Conservation (phyloP, 2,888 invertebrate genomes). For the Keiferia lycopersicella region DNA sequence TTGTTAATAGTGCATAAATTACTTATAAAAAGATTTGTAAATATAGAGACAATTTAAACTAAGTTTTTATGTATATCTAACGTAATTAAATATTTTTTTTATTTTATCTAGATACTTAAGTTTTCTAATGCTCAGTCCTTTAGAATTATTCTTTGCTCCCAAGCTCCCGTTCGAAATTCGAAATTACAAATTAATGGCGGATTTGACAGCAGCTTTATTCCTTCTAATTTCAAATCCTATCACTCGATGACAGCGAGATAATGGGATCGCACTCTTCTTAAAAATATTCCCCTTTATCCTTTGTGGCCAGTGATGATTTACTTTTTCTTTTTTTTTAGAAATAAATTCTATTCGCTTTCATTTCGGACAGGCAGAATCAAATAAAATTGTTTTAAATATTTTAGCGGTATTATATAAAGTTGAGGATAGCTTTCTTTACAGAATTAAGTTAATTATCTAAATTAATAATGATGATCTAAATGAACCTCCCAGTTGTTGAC, state of each 20-base stretch:
- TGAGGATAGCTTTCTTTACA: no score
- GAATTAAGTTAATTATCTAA: no score
- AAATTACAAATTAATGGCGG: conserved; percentile 76
- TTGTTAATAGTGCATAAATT: no score
- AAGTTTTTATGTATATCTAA: no score
- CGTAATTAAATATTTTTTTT: no score
- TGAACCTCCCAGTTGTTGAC: no score
- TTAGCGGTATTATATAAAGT: background rate
- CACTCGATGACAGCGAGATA: conserved; percentile 79
- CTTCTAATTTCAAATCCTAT: conserved; percentile 80
- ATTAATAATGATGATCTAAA: no score
- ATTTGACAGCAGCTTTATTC: conserved; percentile 81
- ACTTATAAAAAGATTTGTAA: no score
- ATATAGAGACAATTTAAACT: no score
- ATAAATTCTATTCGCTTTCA: conserved; percentile 6
- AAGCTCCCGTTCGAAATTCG: conserved; percentile 76
- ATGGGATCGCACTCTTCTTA: conserved; percentile 73
- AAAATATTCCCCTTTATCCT: conserved; percentile 60
- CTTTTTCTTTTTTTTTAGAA: conserved; percentile 44
- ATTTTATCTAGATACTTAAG: no score
- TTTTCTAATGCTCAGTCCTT: conserved; percentile 16
- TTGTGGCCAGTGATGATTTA: conserved; percentile 33
- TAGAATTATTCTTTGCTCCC: background rate
- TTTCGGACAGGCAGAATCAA: background rate
- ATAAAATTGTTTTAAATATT: background rate